Base-by-base conservation (phyloP, 1,140 invertebrate species). In the Pissodes strobi region DNA sequence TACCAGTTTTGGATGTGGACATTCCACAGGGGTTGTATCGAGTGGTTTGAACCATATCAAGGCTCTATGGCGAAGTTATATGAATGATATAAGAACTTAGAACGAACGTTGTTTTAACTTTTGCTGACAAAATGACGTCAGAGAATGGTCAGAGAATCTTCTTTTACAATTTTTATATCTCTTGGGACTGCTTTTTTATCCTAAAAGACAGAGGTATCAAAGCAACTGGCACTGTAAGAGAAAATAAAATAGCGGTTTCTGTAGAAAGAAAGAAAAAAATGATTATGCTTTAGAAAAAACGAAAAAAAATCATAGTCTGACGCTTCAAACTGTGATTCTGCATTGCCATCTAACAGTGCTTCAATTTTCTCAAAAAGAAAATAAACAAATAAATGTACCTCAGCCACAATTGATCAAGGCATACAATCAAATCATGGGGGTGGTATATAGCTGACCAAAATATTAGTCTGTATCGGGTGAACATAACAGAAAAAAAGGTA, bases 401-500 rank as follows among this genome's bases (percentile, higher is more conserved):
- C 67, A 69, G 61, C 67, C 70, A 30, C 4, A 62, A 46, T 27
- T 71, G 69, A n/a, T n/a, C n/a, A n/a, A n/a, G n/a, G n/a, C n/a
- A n/a, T n/a, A n/a, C 43, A 74, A 73, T 38, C 5, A 62, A 23
- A 70, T 73, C 39, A 71, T 73, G 69, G 59, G 69, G 34, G 70
- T 66, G 8, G 69, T 72, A 1, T 69, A 74, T 37, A 61, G 39
- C 61, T 22, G 71, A 74, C 27, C 49, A 69, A 53, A 67, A 69
- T 55, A 68, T 72, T 23, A 55, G 55, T 41, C 55, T 69, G 4
- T 69, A 57, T 23, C n/a, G n/a, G n/a, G 63, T 64, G 12, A 15
- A 21, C 10, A 69, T 73, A 9, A 25, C 69, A n/a, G 52, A 71
- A 72, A 34, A 73, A 72, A 46, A 71, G 69, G 59, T 74, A 73